Evolutionary conservation across 1,140 invertebrate genomes (phyloP).

Genomic region (Diabrotica virgifera): DNA sequence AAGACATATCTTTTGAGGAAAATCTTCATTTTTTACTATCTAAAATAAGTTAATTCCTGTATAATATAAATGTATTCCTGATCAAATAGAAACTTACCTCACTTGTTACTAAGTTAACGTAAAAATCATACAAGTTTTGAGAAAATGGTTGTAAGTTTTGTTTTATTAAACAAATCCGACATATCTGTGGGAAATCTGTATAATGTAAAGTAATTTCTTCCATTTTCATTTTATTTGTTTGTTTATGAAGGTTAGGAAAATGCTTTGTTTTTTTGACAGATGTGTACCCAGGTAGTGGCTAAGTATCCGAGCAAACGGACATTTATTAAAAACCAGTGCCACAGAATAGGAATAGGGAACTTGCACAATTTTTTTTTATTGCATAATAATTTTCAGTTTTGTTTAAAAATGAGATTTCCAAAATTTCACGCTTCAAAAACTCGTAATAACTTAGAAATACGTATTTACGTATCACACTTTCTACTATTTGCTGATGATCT

Average conservation of each 20-base stretch:
- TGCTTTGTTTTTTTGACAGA: too few relatives aligned
- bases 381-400: too few relatives aligned
- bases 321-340: too few relatives aligned
- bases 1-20: constrained; percentile 14
- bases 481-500: too few relatives aligned
- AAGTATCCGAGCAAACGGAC: too few relatives aligned
- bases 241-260: neutral
- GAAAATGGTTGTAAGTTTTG: constrained; percentile 5
- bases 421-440: too few relatives aligned
- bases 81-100: neutral
- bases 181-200: constrained; percentile 12
- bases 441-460: too few relatives aligned
- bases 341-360: too few relatives aligned
- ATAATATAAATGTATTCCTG: neutral
- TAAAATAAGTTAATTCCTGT: neutral
- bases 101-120: constrained; percentile 1
- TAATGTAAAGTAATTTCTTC: neutral
- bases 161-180: constrained; percentile 15
- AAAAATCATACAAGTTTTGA: constrained; percentile 12
- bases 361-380: too few relatives aligned
- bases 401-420: too few relatives aligned
- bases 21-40: constrained; percentile 5
- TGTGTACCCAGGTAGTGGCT: too few relatives aligned
- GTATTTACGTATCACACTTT: too few relatives aligned
- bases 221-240: constrained; percentile 7